Conservation (phyloP, 2,888 invertebrate genomes). For the Andrena praecox region DNA sequence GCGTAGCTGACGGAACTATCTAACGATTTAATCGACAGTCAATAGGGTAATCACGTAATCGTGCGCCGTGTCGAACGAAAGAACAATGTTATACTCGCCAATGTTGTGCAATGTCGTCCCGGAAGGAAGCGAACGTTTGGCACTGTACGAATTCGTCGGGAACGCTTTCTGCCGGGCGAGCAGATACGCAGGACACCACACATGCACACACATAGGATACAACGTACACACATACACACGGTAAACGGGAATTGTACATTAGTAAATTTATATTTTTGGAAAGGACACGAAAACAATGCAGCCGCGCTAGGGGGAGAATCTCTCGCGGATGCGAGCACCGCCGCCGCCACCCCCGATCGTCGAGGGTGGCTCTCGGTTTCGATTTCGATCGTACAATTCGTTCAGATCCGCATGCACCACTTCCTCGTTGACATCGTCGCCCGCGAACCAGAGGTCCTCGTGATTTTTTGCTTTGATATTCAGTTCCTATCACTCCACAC, state of each 20-base stretch:
- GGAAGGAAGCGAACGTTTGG: too few relatives aligned
- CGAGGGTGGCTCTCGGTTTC: constrained; percentile 42
- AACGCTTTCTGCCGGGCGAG: constrained; percentile 38
- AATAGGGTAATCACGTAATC: constrained; percentile 37
- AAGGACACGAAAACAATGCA: constrained; percentile 69
- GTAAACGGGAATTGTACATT: constrained; percentile 73
- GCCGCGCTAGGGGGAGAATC: constrained; percentile 44
- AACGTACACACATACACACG: constrained; percentile 17
- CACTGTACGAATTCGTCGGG: too few relatives aligned
- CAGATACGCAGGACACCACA: neutral
- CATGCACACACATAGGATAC: constrained; percentile 6
- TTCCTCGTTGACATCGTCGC: constrained; percentile 59
- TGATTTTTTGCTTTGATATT: constrained; percentile 14
- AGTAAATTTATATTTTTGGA: constrained; percentile 83
- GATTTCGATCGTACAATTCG: constrained; percentile 54
- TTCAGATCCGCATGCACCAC: constrained; percentile 68
- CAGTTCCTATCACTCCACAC: constrained; percentile 13
- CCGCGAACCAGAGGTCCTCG: neutral
- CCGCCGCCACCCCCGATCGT: constrained; percentile 33
- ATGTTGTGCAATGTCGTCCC: neutral
- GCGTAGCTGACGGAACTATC: constrained; percentile 26
- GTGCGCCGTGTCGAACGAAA: constrained; percentile 9
- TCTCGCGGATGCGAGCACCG: constrained; percentile 37
- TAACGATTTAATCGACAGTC: constrained; percentile 38
- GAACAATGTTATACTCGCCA: neutral